Evolutionary conservation across 2,888 invertebrate genomes (phyloP).

Genomic region (Drosophila borealis): DNA sequence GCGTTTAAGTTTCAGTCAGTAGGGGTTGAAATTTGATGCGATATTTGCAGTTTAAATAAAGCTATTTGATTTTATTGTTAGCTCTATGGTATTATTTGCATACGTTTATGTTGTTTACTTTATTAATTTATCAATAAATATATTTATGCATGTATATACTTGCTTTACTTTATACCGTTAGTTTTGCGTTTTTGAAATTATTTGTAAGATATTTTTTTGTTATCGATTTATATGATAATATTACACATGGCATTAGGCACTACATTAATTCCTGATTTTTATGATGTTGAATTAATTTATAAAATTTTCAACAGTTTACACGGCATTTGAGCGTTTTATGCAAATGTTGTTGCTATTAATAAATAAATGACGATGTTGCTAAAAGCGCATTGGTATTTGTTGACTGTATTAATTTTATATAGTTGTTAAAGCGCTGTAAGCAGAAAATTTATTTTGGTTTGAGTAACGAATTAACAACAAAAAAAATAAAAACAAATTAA

Average conservation of each 20-base stretch:
- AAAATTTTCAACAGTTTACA: slow-evolving; percentile 49
- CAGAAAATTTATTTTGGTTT: slow-evolving; percentile 22
- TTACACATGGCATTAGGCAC: slow-evolving; percentile 71
- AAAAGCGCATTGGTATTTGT: slow-evolving; percentile 37
- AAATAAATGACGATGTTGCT: slow-evolving; percentile 51
- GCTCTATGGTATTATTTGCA: slow-evolving; percentile 18
- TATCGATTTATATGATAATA: slow-evolving; percentile 35
- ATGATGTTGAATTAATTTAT: slow-evolving; percentile 50
- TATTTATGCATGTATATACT: slow-evolving; percentile 15
- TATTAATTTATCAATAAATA: slow-evolving; percentile 42
- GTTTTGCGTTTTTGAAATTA: slow-evolving; percentile 14
- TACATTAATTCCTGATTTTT: slow-evolving; percentile 71
- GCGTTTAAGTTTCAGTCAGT: slow-evolving; percentile 24
- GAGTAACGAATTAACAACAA: slow-evolving; percentile 9
- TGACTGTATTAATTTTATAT: slow-evolving; percentile 34
- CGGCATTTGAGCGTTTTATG: slow-evolving; percentile 35
- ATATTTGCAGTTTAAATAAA: slow-evolving; percentile 43
- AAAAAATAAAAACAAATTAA: slow-evolving; percentile 10
- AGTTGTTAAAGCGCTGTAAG: slow-evolving; percentile 51
- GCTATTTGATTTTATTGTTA: slow-evolving; percentile 35
- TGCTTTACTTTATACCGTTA: slow-evolving; percentile 12
- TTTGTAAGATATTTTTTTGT: slow-evolving; percentile 21
- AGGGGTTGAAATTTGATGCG: slow-evolving; percentile 15
- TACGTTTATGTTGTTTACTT: slow-evolving; percentile 30
- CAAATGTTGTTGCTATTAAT: slow-evolving; percentile 33